Conservation (phyloP, 1,140 invertebrate genomes). For the Linepithema humile region DNA sequence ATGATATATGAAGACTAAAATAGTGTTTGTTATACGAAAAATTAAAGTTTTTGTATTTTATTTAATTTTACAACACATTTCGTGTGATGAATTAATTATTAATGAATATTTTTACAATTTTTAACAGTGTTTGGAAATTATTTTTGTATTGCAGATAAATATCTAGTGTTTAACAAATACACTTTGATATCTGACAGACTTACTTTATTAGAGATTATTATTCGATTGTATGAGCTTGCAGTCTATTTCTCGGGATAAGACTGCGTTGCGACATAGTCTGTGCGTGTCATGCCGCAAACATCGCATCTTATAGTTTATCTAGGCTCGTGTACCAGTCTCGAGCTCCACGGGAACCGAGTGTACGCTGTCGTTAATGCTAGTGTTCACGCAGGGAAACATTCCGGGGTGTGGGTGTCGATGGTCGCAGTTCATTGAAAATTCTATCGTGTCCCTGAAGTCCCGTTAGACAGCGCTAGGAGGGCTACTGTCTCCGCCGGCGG, state of each 20-base stretch:
- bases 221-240: neutral
- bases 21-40: neutral
- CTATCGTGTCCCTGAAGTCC: constrained; percentile 61
- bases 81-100: neutral
- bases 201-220: neutral
- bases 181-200: neutral
- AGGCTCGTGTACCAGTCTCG: neutral
- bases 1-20: neutral
- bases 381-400: constrained; percentile 18
- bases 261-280: neutral
- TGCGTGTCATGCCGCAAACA: constrained; percentile 21
- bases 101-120: neutral
- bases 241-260: constrained; percentile 13
- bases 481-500: constrained; percentile 61
- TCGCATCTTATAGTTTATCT: constrained; percentile 33
- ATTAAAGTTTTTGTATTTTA: neutral
- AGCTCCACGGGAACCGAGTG: neutral
- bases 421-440: constrained; percentile 72
- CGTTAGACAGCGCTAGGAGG: constrained; percentile 71
- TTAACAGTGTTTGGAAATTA: neutral
- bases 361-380: constrained; percentile 42
- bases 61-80: too few relatives aligned
- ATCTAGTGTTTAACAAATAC: neutral
- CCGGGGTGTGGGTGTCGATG: constrained; percentile 66
- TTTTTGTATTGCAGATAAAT: neutral